Evolutionary conservation across 2,888 invertebrate genomes (phyloP).

Genomic region (Perizoma affinitatum): DNA sequence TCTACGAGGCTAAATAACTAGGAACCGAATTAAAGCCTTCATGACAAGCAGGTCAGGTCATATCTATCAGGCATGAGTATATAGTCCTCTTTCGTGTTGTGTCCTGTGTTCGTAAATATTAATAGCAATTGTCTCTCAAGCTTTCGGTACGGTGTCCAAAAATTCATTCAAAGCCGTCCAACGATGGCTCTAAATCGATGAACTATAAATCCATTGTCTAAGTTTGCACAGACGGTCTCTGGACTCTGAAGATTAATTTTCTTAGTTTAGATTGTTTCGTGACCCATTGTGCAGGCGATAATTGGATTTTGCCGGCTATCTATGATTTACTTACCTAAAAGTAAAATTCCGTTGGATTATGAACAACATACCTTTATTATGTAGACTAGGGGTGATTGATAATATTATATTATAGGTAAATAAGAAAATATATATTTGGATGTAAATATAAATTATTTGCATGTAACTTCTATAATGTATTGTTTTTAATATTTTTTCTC

Average conservation of each 20-base stretch:
- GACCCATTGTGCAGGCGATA: constrained; percentile 83
- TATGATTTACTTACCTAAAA: constrained; percentile 78
- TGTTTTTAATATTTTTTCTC: too few species aligned
- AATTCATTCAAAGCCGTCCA: constrained; percentile 44
- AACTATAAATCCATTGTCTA: constrained; percentile 84
- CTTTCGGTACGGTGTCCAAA: constrained; percentile 35
- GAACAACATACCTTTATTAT: not conserved
- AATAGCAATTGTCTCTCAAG: constrained; percentile 1
- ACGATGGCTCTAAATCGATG: constrained; percentile 79
- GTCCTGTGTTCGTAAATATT: too few species aligned
- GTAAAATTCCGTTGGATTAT: constrained; percentile 46
- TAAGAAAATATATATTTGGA: too few species aligned
- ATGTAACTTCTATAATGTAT: too few species aligned
- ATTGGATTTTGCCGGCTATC: constrained; percentile 82
- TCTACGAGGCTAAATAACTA: too few species aligned
- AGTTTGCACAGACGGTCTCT: constrained; percentile 81
- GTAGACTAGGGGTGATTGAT: too few species aligned
- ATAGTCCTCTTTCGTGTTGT: too few species aligned
- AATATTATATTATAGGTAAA: too few species aligned
- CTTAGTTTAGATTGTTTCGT: constrained; percentile 85
- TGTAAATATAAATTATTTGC: too few species aligned
- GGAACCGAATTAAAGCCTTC: too few species aligned
- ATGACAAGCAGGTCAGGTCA: too few species aligned
- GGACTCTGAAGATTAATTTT: constrained; percentile 84
- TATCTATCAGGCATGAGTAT: too few species aligned